A percentile compares a stretch with the other conserved stretches of the same genome.
These are phyloP conservation scores for Mamestra configurata DNA, from an alignment of 1,140 invertebrate genomes.

Conservation along the genomic window DNA sequence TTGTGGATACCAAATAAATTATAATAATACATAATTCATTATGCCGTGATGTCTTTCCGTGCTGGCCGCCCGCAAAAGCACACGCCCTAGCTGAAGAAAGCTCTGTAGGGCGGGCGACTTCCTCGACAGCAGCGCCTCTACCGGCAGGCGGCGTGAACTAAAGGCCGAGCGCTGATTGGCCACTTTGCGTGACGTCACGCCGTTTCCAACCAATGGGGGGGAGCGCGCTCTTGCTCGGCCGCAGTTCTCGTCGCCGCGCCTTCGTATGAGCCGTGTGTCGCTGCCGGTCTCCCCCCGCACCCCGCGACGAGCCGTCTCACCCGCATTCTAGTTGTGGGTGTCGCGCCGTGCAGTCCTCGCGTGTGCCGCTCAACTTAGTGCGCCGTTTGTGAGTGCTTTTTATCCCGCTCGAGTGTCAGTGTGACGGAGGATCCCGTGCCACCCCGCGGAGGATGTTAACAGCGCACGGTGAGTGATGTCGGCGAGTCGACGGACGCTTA, in stretches of 20 bases:
- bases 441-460: slow-evolving; percentile 86
- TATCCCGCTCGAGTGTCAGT: slow-evolving; percentile 85
- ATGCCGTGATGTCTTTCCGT: slow-evolving; percentile 59
- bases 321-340: slow-evolving; percentile 87
- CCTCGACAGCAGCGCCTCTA: slow-evolving; percentile 73
- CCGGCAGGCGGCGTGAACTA: slow-evolving; percentile 67
- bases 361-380: slow-evolving; percentile 85
- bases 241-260: slow-evolving; percentile 84
- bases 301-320: slow-evolving; percentile 80
- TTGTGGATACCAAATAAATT: slow-evolving; percentile 31
- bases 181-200: slow-evolving; percentile 78
- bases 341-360: slow-evolving; percentile 86
- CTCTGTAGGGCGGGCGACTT: slow-evolving; percentile 85
- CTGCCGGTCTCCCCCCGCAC: slow-evolving; percentile 70
- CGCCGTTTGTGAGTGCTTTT: slow-evolving; percentile 86
- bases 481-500: slow-evolving; percentile 74
- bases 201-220: slow-evolving; percentile 77
- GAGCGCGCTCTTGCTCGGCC: slow-evolving; percentile 76
- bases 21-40: slow-evolving; percentile 58
- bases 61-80: slow-evolving; percentile 79
- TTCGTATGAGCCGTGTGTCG: slow-evolving; percentile 83
- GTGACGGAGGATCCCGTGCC: slow-evolving; percentile 78
- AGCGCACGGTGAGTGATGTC: slow-evolving; percentile 84
- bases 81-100: slow-evolving; percentile 86
- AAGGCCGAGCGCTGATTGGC: slow-evolving; percentile 72